Evolutionary conservation across 2,888 invertebrate species (phyloP), one percentile per base, ranked within the genome.

Genomic region (Seira musarum): DNA sequence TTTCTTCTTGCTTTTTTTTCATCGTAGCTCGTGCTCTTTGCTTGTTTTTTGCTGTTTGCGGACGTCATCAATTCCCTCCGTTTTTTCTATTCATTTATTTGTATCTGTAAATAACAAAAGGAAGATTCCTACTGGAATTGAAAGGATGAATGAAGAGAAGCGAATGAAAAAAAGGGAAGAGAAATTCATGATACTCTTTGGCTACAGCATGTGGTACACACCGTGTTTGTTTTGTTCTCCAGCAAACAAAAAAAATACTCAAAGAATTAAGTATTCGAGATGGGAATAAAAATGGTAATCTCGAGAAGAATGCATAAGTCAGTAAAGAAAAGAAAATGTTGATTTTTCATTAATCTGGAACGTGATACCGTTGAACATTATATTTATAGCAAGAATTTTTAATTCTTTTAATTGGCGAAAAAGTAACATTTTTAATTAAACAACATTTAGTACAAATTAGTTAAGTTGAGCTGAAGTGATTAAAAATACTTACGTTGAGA

Each of bases 31-130:
- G 49, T 6, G 49, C 3, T 70, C 53, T 72, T 72, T 65, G 35
- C 61, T 40, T 72, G n/a, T 64, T 5, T 8, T 30, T 10, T 66
- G 67, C 17, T 15, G 68, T 15, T 60, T 25, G 61, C 40, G 61
- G 66, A 75, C 74, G 74, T 75, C 74, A 75, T 74, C 66, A 22
- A 67, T 61, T 75, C 67, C 46, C 63, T 25, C 15, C 40, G 40
- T 40, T 40, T 61, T 63, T 61, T 22, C 21, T 40, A 40, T 40
- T 40, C 40, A 40, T 40, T 40, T 40, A 40, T 13, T 40, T 40
- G 10, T 19, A 57, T 15, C 25, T 15, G n/a, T 2, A 46, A 67
- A 21, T 35, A 46, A 57, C 49, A 69, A 63, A 63, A 24, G 22
- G 15, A 25, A 63, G 63, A 66, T 17, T 69, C 69, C 69, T 69